phyloP scores from a whole-genome alignment of 2,797 vertebrate genomes.

The Gobionotothen gibberifrons region DNA sequence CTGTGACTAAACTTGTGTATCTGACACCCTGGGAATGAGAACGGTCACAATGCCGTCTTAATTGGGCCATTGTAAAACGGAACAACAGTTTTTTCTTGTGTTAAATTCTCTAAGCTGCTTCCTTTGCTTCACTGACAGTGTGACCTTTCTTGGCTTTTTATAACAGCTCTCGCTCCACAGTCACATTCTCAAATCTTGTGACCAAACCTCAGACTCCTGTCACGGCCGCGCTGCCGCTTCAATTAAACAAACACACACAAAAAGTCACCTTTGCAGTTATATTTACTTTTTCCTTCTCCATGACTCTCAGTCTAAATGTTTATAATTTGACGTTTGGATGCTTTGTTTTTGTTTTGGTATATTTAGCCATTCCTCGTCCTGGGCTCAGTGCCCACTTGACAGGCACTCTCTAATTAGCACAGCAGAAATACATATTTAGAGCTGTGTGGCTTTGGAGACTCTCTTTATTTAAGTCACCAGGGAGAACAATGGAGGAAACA shows the following conservation, averaged over 20 bases:
- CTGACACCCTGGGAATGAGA: too few relatives aligned
- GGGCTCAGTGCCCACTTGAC: constrained; percentile 77
- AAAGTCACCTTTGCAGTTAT: constrained; percentile 67
- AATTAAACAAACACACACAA: constrained; percentile 53
- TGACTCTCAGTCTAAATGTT: constrained; percentile 79
- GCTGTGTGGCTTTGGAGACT: constrained; percentile 81
- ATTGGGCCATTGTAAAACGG: constrained; percentile 20
- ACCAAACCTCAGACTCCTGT: constrained; percentile 52
- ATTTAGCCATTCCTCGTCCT: constrained; percentile 82
- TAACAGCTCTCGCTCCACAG: constrained; percentile 7
- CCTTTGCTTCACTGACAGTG: constrained; percentile 11
- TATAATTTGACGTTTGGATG: constrained; percentile 79
- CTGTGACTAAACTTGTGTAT: too few relatives aligned
- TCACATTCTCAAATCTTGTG: constrained; percentile 36
- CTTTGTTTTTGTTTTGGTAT: constrained; percentile 85
- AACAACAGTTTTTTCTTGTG: constrained; percentile 3
- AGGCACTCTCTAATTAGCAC: constrained; percentile 85
- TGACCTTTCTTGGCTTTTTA: constrained; percentile 23
- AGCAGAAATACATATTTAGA: constrained; percentile 87
- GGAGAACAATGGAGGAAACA: constrained; percentile 85
- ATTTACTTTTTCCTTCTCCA: constrained; percentile 64
- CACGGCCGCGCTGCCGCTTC: constrained; percentile 29
- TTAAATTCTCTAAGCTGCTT: constrained; percentile 6
- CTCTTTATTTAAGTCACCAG: constrained; percentile 83
- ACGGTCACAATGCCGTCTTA: not conserved